phyloP scores from a whole-genome alignment of 2,888 invertebrate genomes.

The Hypolimnas misippus region DNA sequence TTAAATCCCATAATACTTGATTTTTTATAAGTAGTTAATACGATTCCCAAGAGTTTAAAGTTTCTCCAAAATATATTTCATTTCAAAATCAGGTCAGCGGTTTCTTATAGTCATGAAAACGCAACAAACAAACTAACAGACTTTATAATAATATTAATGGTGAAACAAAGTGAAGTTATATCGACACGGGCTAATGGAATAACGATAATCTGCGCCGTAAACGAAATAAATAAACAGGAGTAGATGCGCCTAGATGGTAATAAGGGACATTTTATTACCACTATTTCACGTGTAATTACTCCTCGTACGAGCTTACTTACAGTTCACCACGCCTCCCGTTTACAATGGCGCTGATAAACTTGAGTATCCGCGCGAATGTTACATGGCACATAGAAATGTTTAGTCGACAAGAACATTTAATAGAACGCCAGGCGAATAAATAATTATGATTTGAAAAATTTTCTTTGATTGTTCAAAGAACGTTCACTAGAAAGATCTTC shows the following conservation, averaged over 20 bases:
- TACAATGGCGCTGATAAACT: neutral
- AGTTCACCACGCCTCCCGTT: neutral
- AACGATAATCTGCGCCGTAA: conserved; percentile 22
- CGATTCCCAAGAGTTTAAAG: too few relatives aligned
- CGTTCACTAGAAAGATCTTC: too few relatives aligned
- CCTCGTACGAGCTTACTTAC: conserved; percentile 16
- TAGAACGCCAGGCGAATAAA: too few relatives aligned
- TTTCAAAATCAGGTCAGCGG: too few relatives aligned
- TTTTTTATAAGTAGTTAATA: too few relatives aligned
- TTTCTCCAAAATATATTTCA: too few relatives aligned
- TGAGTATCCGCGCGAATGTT: neutral
- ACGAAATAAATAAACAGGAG: conserved; percentile 15
- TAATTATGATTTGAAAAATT: neutral
- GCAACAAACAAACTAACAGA: neutral
- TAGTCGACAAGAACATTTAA: neutral
- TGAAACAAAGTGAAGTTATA: conserved; percentile 16
- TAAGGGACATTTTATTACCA: conserved; percentile 43
- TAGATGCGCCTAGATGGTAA: conserved; percentile 28
- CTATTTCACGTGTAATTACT: conserved; percentile 46
- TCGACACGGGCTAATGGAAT: conserved; percentile 29
- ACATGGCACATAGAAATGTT: neutral
- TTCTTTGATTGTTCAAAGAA: too few relatives aligned
- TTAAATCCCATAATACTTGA: too few relatives aligned
- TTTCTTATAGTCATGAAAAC: too few relatives aligned
- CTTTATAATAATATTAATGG: neutral